Conservation (phyloP, 2,797 vertebrate genomes). For the Enteromius thamalakanensis region DNA sequence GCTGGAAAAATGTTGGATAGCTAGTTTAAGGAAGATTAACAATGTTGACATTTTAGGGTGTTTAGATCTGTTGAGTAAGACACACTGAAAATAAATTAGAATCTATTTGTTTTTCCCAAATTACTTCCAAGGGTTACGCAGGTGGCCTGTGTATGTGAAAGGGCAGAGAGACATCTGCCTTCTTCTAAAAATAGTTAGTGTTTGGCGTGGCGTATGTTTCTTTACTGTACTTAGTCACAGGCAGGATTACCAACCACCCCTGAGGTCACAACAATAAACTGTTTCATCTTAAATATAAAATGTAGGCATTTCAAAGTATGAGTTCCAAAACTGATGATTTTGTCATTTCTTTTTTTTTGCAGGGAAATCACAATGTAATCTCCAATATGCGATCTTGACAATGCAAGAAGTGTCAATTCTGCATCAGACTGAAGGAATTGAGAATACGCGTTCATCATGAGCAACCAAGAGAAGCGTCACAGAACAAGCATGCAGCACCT, state of each 20-base stretch:
- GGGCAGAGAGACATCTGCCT: constrained; percentile 58
- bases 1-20: neutral
- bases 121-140: constrained; percentile 37
- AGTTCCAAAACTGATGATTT: neutral
- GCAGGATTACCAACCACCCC: constrained; percentile 61
- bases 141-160: constrained; percentile 56
- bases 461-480: constrained; percentile 73
- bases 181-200: constrained; percentile 74
- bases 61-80: neutral
- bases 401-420: constrained; percentile 28
- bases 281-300: neutral
- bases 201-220: constrained; percentile 71
- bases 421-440: constrained; percentile 26
- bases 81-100: neutral
- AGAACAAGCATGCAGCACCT: constrained; percentile 84
- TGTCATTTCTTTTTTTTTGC: neutral
- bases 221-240: constrained; percentile 69
- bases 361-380: constrained; percentile 43
- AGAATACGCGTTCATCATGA: constrained; percentile 67
- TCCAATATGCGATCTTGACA: constrained; percentile 24
- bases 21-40: neutral
- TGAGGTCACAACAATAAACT: constrained; percentile 60
- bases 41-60: neutral
- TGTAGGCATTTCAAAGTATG: neutral
- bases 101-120: constrained; percentile 31